Base-by-base conservation (phyloP, 2,113 vertebrate species). In the Sula dactylatra region DNA sequence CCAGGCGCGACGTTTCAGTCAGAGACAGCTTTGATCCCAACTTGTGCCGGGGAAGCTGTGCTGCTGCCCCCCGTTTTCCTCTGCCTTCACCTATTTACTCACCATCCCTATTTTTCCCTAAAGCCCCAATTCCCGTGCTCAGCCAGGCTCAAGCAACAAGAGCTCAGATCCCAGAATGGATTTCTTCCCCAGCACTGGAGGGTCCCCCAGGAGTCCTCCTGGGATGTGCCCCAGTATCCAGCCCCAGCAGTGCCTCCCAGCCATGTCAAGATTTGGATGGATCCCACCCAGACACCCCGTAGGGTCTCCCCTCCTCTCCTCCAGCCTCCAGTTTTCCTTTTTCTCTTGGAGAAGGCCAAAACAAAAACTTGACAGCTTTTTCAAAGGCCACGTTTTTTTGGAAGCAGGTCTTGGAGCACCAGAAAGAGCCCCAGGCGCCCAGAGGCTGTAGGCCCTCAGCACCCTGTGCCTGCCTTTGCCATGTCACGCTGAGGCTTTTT, bases 11-110 rank as follows among this genome's bases (percentile, higher is more conserved):
- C 62, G 69, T 93, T 97, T 92, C 95, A 95, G 90, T 94, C 89
- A 94, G 95, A 95, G 6, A 19, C 31, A 56, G 86, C 79, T 95
- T 97, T 97, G 86, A 90, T 91, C 95, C 92, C 80, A 91, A 54
- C 49, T 78, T 81, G 66, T 32, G 58, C 50, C 5, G 2, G 59
- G n/a, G 47, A 31, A 54, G 61, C 38, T n/a, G 24, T 44, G 29
- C 69, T 81, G 59, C 59, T 40, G 42, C 27, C 62, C 50, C 10
- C 32, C 1, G 0, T 66, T 56, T 58, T 36, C 67, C 22, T 82
- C 70, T 52, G 31, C 44, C 26, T 66, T 73, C 29, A n/a, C 31
- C 54, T 67, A 4, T 16, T 50, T 73, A 15, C 74, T 59, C 52
- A 40, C 38, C 61, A 18, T 26, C 38, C 7, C 24, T 67, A 9